Base-by-base conservation (phyloP, 2,797 vertebrate genomes). In the Capromys pilorides region DNA sequence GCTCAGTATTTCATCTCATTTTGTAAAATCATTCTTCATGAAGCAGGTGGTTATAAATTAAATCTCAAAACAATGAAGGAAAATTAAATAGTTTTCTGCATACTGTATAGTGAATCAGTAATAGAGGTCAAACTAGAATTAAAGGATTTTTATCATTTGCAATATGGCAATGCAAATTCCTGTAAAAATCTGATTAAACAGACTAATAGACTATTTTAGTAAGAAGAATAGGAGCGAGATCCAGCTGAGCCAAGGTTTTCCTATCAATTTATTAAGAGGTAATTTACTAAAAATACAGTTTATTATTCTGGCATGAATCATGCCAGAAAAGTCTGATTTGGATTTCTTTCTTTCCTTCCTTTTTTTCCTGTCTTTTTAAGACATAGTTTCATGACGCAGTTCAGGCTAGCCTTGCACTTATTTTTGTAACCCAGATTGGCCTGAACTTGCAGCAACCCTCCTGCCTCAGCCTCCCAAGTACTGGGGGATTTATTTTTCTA, bases 261-360 rank as follows among this genome's bases (percentile, higher is more conserved):
- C 88, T 95, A 95, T 84, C 90, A 96, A 92, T 87, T 95, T 94
- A 94, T 94, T 92, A 97, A 95, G 95, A 96, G 86, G 54, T 36
- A 96, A 92, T 91, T 96, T 91, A 85, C 71, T 84, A 96, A 95
- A 96, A 96, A 84, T 71, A 59, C n/a, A 93, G 81, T 71, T 95
- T 92, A 91, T 21, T 90, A 92, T n/a, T n/a, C n/a, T n/a, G n/a
- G 94, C 88, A 89, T 97, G 81, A 94, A 36, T 92, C 54, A 88
- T 93, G 85, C 62, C 71, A 95, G 67, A 88, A 95, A 94, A 96
- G 88, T 12, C 61, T 89, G 57, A 95, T 86, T 95, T 75, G 13
- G 36, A 93, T 69, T 67, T 67, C 28, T 66, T 11, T 64, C 28
- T 88, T 92, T 91, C 85, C 96, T 95, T 88, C 84, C 81, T 41